These are phyloP conservation scores for Anguilla anguilla DNA, from an alignment of 2,797 vertebrate genomes.

Conservation along the genomic window DNA sequence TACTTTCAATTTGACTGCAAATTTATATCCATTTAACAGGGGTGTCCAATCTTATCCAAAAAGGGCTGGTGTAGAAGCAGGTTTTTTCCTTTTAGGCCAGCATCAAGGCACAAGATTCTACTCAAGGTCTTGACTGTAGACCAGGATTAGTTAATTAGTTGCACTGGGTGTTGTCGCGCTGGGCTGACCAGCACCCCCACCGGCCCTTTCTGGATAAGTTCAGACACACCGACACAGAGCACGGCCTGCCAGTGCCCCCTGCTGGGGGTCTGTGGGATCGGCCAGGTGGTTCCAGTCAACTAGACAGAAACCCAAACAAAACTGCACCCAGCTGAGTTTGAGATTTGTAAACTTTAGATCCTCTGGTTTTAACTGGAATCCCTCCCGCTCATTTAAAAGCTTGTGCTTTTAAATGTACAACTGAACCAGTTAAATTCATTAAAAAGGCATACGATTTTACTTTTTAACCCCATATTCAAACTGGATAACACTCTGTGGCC, in stretches of 20 bases:
- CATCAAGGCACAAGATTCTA: not conserved
- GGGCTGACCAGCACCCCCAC: not conserved
- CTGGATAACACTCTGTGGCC: not conserved
- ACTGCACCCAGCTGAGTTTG: not conserved
- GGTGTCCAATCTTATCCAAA: not conserved
- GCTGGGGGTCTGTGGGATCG: not conserved
- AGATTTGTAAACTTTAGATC: not conserved
- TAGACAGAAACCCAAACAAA: not conserved
- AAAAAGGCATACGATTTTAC: not conserved
- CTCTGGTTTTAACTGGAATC: not conserved
- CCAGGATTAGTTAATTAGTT: no score
- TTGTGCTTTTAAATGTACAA: not conserved
- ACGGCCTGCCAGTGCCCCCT: not conserved
- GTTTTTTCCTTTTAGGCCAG: not conserved
- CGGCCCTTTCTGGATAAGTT: no score
- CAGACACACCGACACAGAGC: not conserved
- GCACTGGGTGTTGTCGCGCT: no score
- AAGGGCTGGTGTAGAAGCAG: not conserved
- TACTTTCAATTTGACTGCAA: not conserved
- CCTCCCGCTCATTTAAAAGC: not conserved
- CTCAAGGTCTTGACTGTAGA: no score
- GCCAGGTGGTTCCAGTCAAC: not conserved
- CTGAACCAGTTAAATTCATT: not conserved
- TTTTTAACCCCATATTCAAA: not conserved
- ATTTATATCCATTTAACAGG: no score